Conservation (phyloP, 2,113 vertebrate genomes). For the Corythoichthys haematopterus region DNA sequence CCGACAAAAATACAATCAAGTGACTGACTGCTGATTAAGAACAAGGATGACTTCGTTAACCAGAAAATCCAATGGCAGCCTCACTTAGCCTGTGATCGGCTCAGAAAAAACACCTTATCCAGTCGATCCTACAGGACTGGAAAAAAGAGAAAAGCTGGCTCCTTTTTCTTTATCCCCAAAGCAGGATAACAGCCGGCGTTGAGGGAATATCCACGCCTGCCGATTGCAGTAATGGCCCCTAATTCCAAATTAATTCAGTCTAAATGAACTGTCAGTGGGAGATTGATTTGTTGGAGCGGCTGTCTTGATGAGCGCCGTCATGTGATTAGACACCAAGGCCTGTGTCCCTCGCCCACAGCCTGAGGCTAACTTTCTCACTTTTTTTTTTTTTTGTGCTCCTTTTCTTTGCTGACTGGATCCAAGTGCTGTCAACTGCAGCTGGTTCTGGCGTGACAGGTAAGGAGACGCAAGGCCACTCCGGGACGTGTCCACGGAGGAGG, state of each 20-base stretch:
- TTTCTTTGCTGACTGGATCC: constrained; percentile 51
- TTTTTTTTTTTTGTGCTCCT: constrained; percentile 17
- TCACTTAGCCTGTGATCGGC: constrained; percentile 71
- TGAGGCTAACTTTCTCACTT: constrained; percentile 61
- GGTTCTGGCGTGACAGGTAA: constrained; percentile 74
- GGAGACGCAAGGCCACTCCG: constrained; percentile 54
- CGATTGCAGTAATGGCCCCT: constrained; percentile 87
- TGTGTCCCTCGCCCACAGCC: constrained; percentile 73
- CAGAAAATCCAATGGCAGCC: constrained; percentile 66
- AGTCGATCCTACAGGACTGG: constrained; percentile 68
- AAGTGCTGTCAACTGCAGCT: constrained; percentile 54
- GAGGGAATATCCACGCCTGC: constrained; percentile 83
- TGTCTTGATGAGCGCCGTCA: constrained; percentile 81
- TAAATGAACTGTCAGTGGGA: constrained; percentile 92
- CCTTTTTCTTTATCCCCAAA: constrained; percentile 65
- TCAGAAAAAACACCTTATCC: constrained; percentile 75
- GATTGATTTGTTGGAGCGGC: constrained; percentile 89
- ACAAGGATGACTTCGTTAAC: constrained; percentile 72
- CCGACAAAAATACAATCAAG: constrained; percentile 45
- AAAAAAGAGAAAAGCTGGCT: constrained; percentile 59
- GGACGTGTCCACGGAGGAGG: constrained; percentile 25
- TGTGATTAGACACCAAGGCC: constrained; percentile 80
- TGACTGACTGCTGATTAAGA: constrained; percentile 64
- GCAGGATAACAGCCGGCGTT: constrained; percentile 74
- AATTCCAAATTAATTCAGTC: constrained; percentile 96